Evolutionary conservation across 2,113 vertebrate genomes (phyloP).

Genomic region (Ammospiza caudacuta): DNA sequence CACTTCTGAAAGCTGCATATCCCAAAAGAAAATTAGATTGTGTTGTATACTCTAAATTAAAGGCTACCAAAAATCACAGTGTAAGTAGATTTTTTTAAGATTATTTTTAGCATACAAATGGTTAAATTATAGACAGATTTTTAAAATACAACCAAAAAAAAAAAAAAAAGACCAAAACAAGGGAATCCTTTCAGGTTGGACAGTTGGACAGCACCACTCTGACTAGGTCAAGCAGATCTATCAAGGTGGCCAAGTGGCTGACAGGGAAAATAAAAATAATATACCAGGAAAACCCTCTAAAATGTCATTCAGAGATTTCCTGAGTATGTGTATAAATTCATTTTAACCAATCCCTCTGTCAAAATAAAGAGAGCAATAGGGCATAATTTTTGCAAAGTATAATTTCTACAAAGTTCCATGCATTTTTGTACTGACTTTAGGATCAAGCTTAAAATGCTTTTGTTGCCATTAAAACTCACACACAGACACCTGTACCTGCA

Average conservation of each 20-base stretch:
- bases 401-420: neutral
- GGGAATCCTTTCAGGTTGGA: neutral
- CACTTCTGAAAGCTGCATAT: constrained; percentile 40
- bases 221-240: neutral
- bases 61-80: constrained; percentile 48
- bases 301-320: neutral
- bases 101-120: constrained; percentile 13
- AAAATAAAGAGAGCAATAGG: neutral
- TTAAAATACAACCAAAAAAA: neutral
- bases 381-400: neutral
- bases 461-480: neutral
- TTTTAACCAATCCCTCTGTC: neutral
- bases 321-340: neutral
- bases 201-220: neutral
- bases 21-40: constrained; percentile 12
- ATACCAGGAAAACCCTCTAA: neutral
- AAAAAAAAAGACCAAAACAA: neutral
- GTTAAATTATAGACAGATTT: constrained; percentile 4
- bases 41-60: constrained; percentile 30
- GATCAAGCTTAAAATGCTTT: neutral
- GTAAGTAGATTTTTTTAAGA: neutral
- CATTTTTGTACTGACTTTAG: neutral
- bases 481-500: neutral
- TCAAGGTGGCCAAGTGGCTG: neutral
- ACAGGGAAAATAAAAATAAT: neutral